Conservation (phyloP, 2,797 vertebrate species). For the Girardinus metallicus region DNA sequence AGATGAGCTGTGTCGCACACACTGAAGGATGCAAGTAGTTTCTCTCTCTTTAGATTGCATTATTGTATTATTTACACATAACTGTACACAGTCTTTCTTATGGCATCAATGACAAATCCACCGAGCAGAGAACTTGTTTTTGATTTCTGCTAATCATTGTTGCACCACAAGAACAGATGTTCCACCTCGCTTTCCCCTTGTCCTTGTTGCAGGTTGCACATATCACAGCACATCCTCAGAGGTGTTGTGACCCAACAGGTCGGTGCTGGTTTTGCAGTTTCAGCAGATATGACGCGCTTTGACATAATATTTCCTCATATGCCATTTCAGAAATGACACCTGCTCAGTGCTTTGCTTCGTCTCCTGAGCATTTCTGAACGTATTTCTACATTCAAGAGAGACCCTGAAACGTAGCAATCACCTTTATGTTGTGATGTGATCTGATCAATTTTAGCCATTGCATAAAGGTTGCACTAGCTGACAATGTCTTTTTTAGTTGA, state of each 20-base stretch:
- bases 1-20: neutral
- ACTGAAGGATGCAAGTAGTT: neutral
- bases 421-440: neutral
- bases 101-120: neutral
- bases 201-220: conserved; percentile 9
- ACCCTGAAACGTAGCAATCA: neutral
- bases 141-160: neutral
- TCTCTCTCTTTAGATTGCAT: neutral
- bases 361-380: neutral
- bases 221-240: conserved; percentile 12
- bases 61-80: neutral
- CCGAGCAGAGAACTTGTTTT: neutral
- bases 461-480: neutral
- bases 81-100: neutral
- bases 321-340: neutral
- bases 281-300: neutral
- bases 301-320: neutral
- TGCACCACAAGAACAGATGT: neutral
- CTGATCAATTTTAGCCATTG: neutral
- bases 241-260: conserved; percentile 3
- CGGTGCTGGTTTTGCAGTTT: conserved; percentile 1
- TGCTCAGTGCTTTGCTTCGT: neutral
- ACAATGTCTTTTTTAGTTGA: neutral
- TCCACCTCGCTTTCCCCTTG: neutral
- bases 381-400: neutral